Base-by-base conservation (phyloP, 2,888 invertebrate species). In the Plagiodera versicolora region DNA sequence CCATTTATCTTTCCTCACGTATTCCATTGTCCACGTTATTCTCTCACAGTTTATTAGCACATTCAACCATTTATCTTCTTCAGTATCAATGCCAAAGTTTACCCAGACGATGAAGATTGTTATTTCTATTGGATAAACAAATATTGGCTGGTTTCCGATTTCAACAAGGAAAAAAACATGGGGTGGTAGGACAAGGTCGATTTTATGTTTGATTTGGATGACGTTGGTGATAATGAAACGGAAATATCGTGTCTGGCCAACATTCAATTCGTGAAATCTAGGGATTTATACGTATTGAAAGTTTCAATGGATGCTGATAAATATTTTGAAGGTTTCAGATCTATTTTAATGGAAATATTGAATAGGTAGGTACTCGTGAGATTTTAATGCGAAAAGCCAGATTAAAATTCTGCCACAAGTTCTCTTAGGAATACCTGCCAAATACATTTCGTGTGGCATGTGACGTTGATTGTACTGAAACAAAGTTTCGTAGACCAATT, bases 101-200 rank as follows among this genome's bases (percentile, higher is more conserved):
- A 62, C 62, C 55, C 62, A 66, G 66, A 64, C 66, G 56, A 53
- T 28, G 49, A 66, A 46, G 60, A 64, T 62, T 61, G 60, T 66
- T 66, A 64, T 62, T 61, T 57, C 56, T 56, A 56, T 19, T 35
- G 47, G 48, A 52, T 44, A 46, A 47, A 52, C 53, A 60, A 60
- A 60, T 60, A 60, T 56, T 56, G 44, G 56, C 32, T 30, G 32
- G 28, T 39, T 53, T 53, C 45, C 45, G 53, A 45, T 53, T 53
- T 53, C 53, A 44, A 53, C 16, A 14, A 53, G 44, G 39, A 14
- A 39, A 39, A 39, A 39, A 39, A 39, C 14, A 39, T 39, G n/a
- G 39, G 39, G 39, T 39, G 14, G 5, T 10, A 32, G 32, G 39
- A 3, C 39, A 39, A 39, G 39, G 39, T 14, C 39, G 39, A 14